These are phyloP conservation scores for Zaprionus vittiger DNA, from an alignment of 1,140 invertebrate species.

Conservation along the genomic window DNA sequence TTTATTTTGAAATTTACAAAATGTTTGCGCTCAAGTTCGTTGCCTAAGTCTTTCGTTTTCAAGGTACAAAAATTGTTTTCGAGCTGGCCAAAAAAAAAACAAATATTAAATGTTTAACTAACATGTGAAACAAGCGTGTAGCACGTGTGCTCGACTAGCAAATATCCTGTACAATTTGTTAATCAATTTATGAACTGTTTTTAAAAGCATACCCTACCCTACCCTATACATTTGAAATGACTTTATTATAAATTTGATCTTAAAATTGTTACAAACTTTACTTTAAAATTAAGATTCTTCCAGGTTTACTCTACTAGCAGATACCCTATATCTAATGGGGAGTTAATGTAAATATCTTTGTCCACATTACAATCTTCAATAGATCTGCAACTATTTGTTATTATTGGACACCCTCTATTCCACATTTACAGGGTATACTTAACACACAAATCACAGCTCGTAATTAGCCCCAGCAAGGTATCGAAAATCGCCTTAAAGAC, in stretches of 20 bases:
- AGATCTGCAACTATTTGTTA: no score
- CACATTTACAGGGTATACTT: constrained; percentile 7
- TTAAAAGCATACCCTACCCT: no score
- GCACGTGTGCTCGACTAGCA: neutral
- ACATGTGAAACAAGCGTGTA: neutral
- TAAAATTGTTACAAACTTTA: neutral
- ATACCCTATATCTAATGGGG: neutral
- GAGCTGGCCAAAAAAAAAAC: neutral
- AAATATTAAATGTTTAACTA: neutral
- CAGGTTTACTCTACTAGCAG: neutral
- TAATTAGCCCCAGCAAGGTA: constrained; percentile 46
- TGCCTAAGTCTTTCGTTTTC: constrained; percentile 66
- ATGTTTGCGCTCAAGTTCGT: constrained; percentile 51
- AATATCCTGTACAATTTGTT: neutral
- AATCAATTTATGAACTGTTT: no score
- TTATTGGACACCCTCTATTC: neutral
- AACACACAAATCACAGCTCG: constrained; percentile 21
- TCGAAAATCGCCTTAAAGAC: constrained; percentile 50
- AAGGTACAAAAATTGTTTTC: constrained; percentile 10
- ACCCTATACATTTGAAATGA: no score
- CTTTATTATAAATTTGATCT: no score
- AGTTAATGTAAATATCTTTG: neutral
- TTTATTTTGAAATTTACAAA: constrained; percentile 1
- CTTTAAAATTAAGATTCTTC: neutral
- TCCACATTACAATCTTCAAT: neutral